Evolutionary conservation across 2,113 vertebrate genomes (phyloP), one percentile per base, ranked within the genome.

Genomic region (Leucosticte australis): DNA sequence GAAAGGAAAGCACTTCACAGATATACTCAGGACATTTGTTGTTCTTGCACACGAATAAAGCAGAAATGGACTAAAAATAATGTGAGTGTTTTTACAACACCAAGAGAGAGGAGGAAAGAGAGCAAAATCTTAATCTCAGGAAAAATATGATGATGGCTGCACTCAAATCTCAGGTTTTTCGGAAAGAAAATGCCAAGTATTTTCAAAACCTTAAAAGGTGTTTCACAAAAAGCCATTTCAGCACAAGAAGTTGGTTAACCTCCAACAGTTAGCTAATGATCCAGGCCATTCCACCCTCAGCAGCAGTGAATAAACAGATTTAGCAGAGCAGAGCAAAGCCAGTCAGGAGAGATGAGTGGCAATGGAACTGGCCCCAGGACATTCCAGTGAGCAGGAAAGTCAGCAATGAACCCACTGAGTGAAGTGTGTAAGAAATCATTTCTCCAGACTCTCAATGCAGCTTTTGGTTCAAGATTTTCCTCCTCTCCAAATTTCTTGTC

Each of bases 181-280:
- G 95, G 31, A 14, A 56, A 56, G 55, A n/a, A 20, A n/a, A 22
- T 68, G 71, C 63, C 89, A 92, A 95, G 87, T 70, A 86, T 79
- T 94, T 93, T 92, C 92, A 93, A 94, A 97, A 89, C 65, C 84
- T 96, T 96, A 83, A 94, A 96, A 96, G 27, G 42, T 92, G 84
- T 86, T 96, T 90, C 96, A 88, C 83, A 95, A 97, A 97, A 98
- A 96, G 87, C 83, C 85, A 94, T 96, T 97, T 97, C 91, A 97
- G 97, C 96, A 97, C 62, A 95, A 97, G 23, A 97, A 87, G 67
- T 27, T 69, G 83, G 93, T 96, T 97, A 97, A 97, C 93, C 95
- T 97, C 97, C 96, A 96, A 92, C 63, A 92, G 92, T 74, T 90
- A 79, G 91, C 88, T 97, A 97, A 97, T 93, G 96, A 95, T 84